Conservation (phyloP, 2,888 invertebrate species). For the Unio delphinus region DNA sequence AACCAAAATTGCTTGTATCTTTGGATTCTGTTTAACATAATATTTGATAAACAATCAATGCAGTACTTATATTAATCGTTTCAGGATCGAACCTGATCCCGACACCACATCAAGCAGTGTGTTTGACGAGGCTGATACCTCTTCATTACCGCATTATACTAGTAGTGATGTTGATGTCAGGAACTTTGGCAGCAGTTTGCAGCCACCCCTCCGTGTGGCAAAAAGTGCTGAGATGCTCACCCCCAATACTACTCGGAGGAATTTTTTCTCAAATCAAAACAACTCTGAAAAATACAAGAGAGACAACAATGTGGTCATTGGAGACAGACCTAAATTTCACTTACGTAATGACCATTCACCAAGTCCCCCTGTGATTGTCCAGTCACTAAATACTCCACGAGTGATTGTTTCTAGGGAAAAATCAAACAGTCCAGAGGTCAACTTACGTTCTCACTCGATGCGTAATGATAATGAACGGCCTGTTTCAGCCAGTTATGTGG, state of each 20-base stretch:
- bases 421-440: constrained; percentile 42
- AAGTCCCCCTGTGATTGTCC: constrained; percentile 37
- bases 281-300: constrained; percentile 21
- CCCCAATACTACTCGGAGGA: constrained; percentile 38
- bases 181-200: constrained; percentile 25
- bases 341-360: constrained; percentile 41
- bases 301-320: constrained; percentile 22
- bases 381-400: constrained; percentile 28
- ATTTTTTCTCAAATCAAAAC: constrained; percentile 33
- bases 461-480: constrained; percentile 51
- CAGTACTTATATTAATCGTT: constrained; percentile 11
- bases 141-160: constrained; percentile 58
- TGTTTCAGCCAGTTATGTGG: constrained; percentile 44
- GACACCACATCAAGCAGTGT: constrained; percentile 64
- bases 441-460: constrained; percentile 39
- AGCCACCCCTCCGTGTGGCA: constrained; percentile 39
- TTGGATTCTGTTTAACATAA: too few species aligned
- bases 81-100: constrained; percentile 62
- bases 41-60: background rate
- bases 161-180: constrained; percentile 40
- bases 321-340: constrained; percentile 37
- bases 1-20: too few species aligned
- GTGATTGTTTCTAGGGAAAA: constrained; percentile 42
- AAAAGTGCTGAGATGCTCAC: constrained; percentile 52
- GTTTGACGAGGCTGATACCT: constrained; percentile 59